Conservation (phyloP, 2,888 invertebrate species). For the Mesoligia furuncula region DNA sequence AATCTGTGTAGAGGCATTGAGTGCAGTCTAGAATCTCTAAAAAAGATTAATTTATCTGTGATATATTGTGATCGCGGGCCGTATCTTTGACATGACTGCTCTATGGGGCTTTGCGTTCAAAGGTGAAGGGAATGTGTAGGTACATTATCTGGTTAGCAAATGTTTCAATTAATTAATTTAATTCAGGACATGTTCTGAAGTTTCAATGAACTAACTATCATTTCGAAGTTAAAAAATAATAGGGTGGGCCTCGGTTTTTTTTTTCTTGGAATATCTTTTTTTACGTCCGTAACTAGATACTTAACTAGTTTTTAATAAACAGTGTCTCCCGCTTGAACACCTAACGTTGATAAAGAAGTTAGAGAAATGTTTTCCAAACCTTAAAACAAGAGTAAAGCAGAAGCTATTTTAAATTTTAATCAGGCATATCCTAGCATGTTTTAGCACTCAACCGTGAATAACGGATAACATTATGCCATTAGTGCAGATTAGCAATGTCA, state of each 20-base stretch:
- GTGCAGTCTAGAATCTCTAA: too few relatives aligned
- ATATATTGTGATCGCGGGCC: too few relatives aligned
- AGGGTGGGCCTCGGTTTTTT: not conserved
- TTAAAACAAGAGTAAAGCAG: slow-evolving; percentile 2
- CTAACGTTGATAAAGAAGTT: not conserved
- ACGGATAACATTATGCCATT: slow-evolving; percentile 1
- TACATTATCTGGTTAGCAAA: slow-evolving; percentile 16
- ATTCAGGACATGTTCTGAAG: not conserved
- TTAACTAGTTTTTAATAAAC: not conserved
- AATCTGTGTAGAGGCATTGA: too few relatives aligned
- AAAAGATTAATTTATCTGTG: too few relatives aligned
- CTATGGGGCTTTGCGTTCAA: too few relatives aligned
- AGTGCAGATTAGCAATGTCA: slow-evolving; percentile 27
- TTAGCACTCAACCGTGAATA: slow-evolving; percentile 9
- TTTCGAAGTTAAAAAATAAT: not conserved
- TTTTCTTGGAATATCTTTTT: not conserved
- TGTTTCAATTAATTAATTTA: slow-evolving; percentile 8
- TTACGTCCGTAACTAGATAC: not conserved
- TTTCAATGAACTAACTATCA: not conserved
- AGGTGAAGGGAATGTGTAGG: slow-evolving; percentile 26
- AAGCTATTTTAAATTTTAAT: not conserved
- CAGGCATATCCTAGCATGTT: not conserved
- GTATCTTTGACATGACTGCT: too few relatives aligned
- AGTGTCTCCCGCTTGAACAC: not conserved
- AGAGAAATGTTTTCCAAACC: not conserved